Evolutionary conservation across 2,797 vertebrate genomes (phyloP).

Genomic region (Epinephelus malabaricus): DNA sequence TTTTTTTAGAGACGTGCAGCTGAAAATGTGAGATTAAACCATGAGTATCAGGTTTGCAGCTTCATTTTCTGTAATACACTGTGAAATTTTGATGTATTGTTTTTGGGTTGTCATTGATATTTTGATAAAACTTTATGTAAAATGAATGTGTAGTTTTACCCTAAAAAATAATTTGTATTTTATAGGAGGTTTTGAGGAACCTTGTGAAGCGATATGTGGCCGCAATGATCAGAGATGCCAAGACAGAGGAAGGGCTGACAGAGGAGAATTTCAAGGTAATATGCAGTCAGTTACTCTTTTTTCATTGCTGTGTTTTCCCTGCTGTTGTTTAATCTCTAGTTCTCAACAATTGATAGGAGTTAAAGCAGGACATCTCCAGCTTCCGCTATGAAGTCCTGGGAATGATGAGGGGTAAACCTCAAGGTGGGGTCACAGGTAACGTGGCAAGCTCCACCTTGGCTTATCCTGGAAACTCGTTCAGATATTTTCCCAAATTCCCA

Average conservation of each 20-base stretch:
- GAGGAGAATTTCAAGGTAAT: slow-evolving; percentile 99
- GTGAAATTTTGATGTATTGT: neutral
- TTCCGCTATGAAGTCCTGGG: slow-evolving; percentile 98
- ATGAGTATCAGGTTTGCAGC: slow-evolving; percentile 93
- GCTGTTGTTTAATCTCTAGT: slow-evolving; percentile 30
- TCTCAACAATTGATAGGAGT: slow-evolving; percentile 86
- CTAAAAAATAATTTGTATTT: slow-evolving; percentile 22
- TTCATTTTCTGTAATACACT: slow-evolving; percentile 8
- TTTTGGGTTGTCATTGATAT: neutral
- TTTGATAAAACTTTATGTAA: neutral
- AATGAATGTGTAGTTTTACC: neutral
- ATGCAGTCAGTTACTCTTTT: neutral
- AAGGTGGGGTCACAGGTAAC: slow-evolving; percentile 74
- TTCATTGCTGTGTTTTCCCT: neutral
- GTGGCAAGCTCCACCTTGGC: slow-evolving; percentile 80
- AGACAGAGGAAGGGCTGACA: slow-evolving; percentile 95
- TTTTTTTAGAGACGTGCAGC: slow-evolving; percentile 91
- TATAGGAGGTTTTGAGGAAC: slow-evolving; percentile 95
- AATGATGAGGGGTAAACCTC: slow-evolving; percentile 89
- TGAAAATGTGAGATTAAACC: slow-evolving; percentile 92
- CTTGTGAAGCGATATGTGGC: slow-evolving; percentile 97
- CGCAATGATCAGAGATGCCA: slow-evolving; percentile 97
- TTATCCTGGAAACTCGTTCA: slow-evolving; percentile 87
- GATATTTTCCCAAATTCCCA: slow-evolving; percentile 78
- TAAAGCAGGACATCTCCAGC: slow-evolving; percentile 99